phyloP scores from a whole-genome alignment of 2,888 invertebrate genomes.

The Parelbella ahira region DNA sequence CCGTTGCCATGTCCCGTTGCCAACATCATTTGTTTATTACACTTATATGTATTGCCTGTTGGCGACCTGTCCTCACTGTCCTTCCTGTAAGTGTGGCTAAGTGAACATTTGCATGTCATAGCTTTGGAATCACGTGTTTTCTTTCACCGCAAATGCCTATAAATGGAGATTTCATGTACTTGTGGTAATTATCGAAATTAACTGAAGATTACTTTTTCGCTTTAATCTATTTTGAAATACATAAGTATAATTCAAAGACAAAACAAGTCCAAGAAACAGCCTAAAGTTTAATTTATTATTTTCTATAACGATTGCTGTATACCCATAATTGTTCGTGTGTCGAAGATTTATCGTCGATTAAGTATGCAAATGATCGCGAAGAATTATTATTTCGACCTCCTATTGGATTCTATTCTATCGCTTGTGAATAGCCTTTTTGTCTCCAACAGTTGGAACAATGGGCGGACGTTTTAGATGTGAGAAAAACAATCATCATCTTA shows the following conservation, averaged over 20 bases:
- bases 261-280: not conserved
- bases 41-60: too few relatives aligned
- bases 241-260: too few relatives aligned
- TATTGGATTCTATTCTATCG: slow-evolving; percentile 27
- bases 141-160: not conserved
- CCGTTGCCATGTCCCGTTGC: too few relatives aligned
- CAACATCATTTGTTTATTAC: too few relatives aligned
- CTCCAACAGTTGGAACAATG: slow-evolving; percentile 48
- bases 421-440: slow-evolving; percentile 30
- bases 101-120: slow-evolving; percentile 4
- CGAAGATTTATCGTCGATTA: slow-evolving; percentile 20
- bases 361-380: slow-evolving; percentile 21
- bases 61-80: too few relatives aligned
- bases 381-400: slow-evolving; percentile 25
- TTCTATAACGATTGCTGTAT: slow-evolving; percentile 10
- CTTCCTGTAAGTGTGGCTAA: not conserved
- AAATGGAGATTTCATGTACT: slow-evolving; percentile 5
- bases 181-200: too few relatives aligned
- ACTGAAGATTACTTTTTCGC: too few relatives aligned
- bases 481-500: slow-evolving; percentile 46
- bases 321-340: slow-evolving; percentile 11
- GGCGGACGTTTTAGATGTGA: slow-evolving; percentile 63
- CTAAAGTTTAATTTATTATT: slow-evolving; percentile 5
- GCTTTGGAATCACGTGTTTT: too few relatives aligned
- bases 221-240: too few relatives aligned